Evolutionary conservation across 2,113 vertebrate genomes (phyloP).

Genomic region (Leuciscus idus): DNA sequence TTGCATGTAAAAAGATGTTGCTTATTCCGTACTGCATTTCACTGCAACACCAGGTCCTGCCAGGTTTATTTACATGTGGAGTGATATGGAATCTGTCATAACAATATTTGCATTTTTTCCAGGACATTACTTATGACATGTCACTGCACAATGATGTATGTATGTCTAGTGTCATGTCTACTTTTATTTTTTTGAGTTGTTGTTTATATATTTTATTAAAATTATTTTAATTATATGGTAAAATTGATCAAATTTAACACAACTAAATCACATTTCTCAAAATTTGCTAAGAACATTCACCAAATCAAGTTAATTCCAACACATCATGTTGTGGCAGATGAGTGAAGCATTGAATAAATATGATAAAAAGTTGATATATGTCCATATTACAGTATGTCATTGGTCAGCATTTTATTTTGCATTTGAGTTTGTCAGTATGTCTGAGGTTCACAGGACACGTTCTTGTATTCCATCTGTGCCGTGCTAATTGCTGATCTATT

Average conservation of each 20-base stretch:
- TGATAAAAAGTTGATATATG: neutral
- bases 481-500: neutral
- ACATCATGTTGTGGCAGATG: neutral
- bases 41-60: too few species aligned
- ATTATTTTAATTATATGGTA: neutral
- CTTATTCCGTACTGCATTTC: neutral
- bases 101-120: neutral
- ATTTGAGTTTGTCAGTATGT: neutral
- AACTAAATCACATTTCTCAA: neutral
- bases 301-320: neutral
- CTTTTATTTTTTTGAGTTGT: neutral
- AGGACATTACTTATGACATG: neutral
- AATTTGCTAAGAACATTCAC: neutral
- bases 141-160: neutral
- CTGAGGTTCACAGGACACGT: neutral
- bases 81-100: neutral
- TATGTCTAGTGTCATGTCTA: neutral
- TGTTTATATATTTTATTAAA: neutral
- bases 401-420: neutral
- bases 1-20: neutral
- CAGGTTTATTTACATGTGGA: neutral
- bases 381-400: neutral
- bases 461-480: neutral
- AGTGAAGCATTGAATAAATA: neutral
- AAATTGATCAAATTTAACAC: neutral